Evolutionary conservation across 2,113 vertebrate genomes (phyloP), one percentile per base, ranked within the genome.

Genomic region (Osmerus eperlanus): DNA sequence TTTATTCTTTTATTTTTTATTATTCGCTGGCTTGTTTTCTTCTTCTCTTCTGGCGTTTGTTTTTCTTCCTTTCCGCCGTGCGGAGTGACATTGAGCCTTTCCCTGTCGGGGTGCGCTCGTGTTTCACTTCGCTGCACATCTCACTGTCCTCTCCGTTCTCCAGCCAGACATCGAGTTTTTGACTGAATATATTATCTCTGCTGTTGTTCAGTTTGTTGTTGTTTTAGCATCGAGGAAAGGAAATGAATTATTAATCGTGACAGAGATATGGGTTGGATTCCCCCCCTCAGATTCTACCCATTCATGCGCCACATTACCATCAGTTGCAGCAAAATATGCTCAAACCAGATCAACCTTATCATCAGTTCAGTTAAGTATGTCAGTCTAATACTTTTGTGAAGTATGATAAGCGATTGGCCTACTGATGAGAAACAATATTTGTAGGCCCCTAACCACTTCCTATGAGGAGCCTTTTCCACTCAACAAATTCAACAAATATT

Each of bases 171-270:
- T 81, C 80, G 84, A 87, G 89, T 87, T 86, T 88, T 88, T 85
- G 82, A 88, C 89, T 90, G 89, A 88, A 90, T 90, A 90, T 81
- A 90, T 90, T 89, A 90, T 86, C 84, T 52, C 72, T 85, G 89
- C 86, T 88, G 86, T 90, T 90, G 87, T 90, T 87, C 84, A 87
- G 85, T 88, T 90, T 89, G 86, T 89, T 89, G 87, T 87, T 88
- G 87, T 88, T 90, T 90, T 87, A 86, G 86, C 81, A 84, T 79
- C 82, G 77, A 76, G 83, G 86, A 81, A 81, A 83, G 78, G 77
- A 81, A 79, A 88, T 90, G 87, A 90, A 90, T 90, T 89, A 89
- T 90, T 90, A 89, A 90, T 90, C 81, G 84, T 76, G 79, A 82
- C 86, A 3, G 28, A 9, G 64, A 51, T 65, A 65, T 12, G n/a